Conservation (phyloP, 2,113 vertebrate species). For the Excalfactoria chinensis region DNA sequence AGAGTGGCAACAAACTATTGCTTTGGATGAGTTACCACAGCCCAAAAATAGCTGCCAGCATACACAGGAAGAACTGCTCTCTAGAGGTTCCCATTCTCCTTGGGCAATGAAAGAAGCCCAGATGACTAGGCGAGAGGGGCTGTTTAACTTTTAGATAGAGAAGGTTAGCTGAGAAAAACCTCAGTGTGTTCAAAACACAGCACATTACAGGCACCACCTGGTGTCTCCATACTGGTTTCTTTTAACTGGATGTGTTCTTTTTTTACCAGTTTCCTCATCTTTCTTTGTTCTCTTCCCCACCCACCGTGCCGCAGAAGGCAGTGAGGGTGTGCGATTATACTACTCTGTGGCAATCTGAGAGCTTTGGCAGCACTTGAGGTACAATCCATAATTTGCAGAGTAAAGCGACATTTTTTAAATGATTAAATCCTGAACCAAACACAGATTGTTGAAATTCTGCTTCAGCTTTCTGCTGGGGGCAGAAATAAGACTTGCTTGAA, state of each 20-base stretch:
- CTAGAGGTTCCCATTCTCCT: background rate
- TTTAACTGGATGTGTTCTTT: background rate
- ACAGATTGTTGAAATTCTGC: background rate
- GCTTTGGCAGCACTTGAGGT: background rate
- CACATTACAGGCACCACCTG: background rate
- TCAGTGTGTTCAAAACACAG: background rate
- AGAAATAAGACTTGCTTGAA: background rate
- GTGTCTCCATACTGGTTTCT: background rate
- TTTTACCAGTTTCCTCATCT: background rate
- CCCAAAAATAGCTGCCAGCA: background rate
- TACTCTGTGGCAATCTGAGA: background rate
- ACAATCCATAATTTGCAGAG: background rate
- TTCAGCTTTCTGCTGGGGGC: background rate
- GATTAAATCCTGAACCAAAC: background rate
- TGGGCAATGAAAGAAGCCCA: background rate
- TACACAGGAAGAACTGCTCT: background rate
- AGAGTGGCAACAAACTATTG: background rate
- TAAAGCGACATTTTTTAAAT: background rate
- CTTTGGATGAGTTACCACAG: background rate
- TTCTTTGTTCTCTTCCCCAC: background rate
- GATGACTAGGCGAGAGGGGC: background rate
- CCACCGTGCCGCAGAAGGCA: fast-evolving
- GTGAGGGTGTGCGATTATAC: background rate
- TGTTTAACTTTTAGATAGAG: background rate
- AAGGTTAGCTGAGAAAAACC: background rate